Conservation (phyloP, 2,113 vertebrate genomes). For the Natator depressus region DNA sequence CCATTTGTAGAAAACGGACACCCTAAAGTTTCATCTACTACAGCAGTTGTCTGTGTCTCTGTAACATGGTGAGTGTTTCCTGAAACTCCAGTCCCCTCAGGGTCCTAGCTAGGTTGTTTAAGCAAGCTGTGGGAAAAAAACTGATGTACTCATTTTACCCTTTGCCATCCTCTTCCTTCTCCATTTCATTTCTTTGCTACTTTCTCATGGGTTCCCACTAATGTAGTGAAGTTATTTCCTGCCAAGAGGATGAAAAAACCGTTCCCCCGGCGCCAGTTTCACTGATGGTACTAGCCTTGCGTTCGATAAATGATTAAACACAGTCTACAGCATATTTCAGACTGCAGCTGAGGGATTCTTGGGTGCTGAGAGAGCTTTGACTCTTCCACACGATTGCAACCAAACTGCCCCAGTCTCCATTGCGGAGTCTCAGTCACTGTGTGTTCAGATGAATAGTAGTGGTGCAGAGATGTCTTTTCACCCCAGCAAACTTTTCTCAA, state of each 20-base stretch:
- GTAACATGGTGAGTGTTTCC: neutral
- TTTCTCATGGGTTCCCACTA: neutral
- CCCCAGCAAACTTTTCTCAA: neutral
- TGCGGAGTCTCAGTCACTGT: fast-evolving
- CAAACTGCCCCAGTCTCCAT: neutral
- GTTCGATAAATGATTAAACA: slow-evolving; percentile 38
- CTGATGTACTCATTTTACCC: neutral
- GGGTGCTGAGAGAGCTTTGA: neutral
- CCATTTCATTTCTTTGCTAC: slow-evolving; percentile 16
- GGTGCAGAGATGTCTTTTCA: neutral
- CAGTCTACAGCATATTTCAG: neutral
- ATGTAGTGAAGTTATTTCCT: neutral
- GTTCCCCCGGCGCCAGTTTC: neutral
- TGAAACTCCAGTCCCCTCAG: neutral
- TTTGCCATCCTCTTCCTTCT: slow-evolving; percentile 28
- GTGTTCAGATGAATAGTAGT: neutral
- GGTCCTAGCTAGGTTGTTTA: slow-evolving; percentile 5
- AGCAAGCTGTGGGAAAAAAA: slow-evolving; percentile 42
- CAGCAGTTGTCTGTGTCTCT: neutral
- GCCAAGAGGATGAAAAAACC: neutral
- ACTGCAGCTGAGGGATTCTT: neutral
- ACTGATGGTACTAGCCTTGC: slow-evolving; percentile 19
- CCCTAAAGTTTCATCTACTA: neutral
- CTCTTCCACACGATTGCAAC: neutral
- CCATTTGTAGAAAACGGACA: slow-evolving; percentile 43